Base-by-base conservation (phyloP, 2,888 invertebrate genomes). In the Platycheirus albimanus region DNA sequence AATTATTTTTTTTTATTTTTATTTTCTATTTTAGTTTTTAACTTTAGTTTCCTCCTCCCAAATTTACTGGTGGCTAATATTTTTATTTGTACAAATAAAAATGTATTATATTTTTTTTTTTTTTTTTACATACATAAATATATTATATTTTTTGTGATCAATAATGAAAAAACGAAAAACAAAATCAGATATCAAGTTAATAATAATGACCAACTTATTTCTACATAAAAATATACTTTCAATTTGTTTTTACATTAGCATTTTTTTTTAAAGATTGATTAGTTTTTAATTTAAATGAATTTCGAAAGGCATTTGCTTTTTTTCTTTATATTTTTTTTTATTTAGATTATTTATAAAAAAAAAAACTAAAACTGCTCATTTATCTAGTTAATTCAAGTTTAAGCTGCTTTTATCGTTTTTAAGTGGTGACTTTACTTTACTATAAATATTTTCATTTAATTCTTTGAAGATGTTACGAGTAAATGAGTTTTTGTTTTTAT, bases 371-470 rank as follows among this genome's bases (percentile, higher is more conserved):
- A 72, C 70, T 61, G 58, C 70, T 83, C 43, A 49, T 67, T 63
- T 72, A 61, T 71, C 56, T 83, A 83, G 83, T 78, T 49, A 83
- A 83, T 72, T 56, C 77, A 69, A 83, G 72, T 45, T 63, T 81
- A 77, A 77, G 71, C 61, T 77, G 52, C 47, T 77, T 76, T 67
- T 43, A 58, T 58, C 38, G 17, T 76, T 61, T 56, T 30, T 66
- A 56, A 69, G 75, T 74, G 54, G 49, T 41, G 52, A 49, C 24
- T 63, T 61, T 38, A 54, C 71, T n/a, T n/a, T n/a, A n/a, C n/a
- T n/a, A n/a, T n/a, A n/a, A n/a, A n/a, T n/a, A n/a, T n/a, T 52
- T 52, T 49, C 38, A 61, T 51, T 51, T 19, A 20, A 66, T 33
- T 30, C 17, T 19, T 36, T 10, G 20, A n/a, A 41, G 13, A 15